Evolutionary conservation across 2,888 invertebrate species (phyloP).

Genomic region (Eurytoma adleriae): DNA sequence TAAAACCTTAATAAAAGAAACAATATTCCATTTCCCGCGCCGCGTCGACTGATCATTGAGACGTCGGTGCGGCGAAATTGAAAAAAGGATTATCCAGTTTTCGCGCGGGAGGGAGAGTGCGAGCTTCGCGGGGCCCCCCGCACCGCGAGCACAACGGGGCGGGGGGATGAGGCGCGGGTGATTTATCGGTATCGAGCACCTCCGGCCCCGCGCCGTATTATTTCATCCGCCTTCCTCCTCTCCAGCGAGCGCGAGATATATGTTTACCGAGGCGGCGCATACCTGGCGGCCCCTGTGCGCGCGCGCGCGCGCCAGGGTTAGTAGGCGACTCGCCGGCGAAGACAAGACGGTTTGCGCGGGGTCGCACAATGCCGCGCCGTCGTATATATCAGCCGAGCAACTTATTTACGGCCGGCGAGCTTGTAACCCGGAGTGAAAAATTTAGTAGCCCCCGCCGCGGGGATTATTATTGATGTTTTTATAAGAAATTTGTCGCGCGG

Average conservation of each 20-base stretch:
- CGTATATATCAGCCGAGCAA: constrained; percentile 17
- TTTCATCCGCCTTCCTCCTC: constrained; percentile 42
- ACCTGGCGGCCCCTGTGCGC: background rate
- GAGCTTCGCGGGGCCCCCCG: background rate
- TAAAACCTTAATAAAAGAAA: no score
- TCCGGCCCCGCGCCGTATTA: constrained; percentile 43
- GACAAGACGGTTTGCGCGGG: constrained; percentile 15
- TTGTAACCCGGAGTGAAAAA: constrained; percentile 41
- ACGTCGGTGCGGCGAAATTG: constrained; percentile 55
- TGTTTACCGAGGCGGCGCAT: constrained; percentile 42
- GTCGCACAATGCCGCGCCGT: background rate
- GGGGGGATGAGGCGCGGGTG: constrained; percentile 32
- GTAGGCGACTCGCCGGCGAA: constrained; percentile 19
- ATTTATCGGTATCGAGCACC: constrained; percentile 53
- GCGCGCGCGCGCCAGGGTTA: constrained; percentile 1
- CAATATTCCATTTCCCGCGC: background rate
- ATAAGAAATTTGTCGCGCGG: constrained; percentile 38
- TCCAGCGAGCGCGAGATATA: constrained; percentile 38
- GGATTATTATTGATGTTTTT: constrained; percentile 39
- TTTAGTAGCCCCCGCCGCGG: constrained; percentile 14
- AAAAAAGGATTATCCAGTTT: constrained; percentile 57
- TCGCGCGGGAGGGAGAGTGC: constrained; percentile 4
- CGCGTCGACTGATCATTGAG: constrained; percentile 49
- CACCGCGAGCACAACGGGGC: constrained; percentile 2
- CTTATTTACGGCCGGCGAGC: constrained; percentile 42